These are phyloP conservation scores for Melanotaenia pygmaea DNA, from an alignment of 2,797 vertebrate genomes.

Conservation along the genomic window DNA sequence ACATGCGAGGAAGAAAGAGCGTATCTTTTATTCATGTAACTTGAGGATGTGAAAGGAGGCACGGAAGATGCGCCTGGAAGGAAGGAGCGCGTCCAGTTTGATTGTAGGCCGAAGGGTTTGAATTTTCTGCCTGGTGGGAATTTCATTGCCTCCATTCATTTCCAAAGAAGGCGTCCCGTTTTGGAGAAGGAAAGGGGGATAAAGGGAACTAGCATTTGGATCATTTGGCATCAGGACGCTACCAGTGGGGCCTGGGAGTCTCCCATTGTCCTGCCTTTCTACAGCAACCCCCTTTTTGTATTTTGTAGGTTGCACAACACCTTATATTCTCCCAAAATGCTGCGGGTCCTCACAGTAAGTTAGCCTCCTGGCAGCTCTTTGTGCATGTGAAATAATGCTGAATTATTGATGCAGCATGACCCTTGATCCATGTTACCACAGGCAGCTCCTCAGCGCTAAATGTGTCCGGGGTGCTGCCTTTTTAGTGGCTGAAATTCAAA, in stretches of 20 bases:
- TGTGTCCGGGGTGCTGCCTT: slow-evolving; percentile 5
- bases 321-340: slow-evolving; percentile 9
- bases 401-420: slow-evolving; percentile 34
- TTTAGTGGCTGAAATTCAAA: slow-evolving; percentile 28
- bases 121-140: slow-evolving; percentile 21
- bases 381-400: slow-evolving; percentile 32
- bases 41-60: not conserved
- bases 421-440: slow-evolving; percentile 1
- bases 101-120: slow-evolving; percentile 56
- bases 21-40: not conserved
- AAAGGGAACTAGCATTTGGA: slow-evolving; percentile 29
- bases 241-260: slow-evolving; percentile 61
- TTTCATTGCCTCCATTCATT: slow-evolving; percentile 65
- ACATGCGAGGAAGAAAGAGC: slow-evolving; percentile 16
- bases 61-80: slow-evolving; percentile 37
- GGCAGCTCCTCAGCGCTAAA: not conserved
- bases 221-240: slow-evolving; percentile 55
- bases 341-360: slow-evolving; percentile 40
- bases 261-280: slow-evolving; percentile 68
- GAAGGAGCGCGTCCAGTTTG: slow-evolving; percentile 35
- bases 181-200: slow-evolving; percentile 11
- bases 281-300: slow-evolving; percentile 23
- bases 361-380: slow-evolving; percentile 19
- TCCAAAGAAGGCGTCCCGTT: slow-evolving; percentile 27
- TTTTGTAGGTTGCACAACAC: slow-evolving; percentile 43